Base-by-base conservation (phyloP, 2,113 vertebrate genomes). In the Hypanus sabinus region DNA sequence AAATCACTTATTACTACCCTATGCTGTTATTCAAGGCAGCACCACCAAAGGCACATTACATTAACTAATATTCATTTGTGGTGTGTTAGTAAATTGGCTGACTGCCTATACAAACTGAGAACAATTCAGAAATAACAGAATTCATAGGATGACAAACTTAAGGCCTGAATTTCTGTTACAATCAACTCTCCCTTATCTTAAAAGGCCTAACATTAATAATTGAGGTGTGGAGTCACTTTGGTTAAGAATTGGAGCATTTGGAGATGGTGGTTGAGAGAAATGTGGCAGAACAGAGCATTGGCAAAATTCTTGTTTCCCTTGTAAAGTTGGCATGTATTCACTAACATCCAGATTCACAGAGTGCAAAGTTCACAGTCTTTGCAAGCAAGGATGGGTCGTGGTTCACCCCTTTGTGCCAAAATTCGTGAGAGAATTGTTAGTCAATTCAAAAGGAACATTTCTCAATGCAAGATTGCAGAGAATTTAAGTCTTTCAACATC, bases 91-190 rank as follows among this genome's bases (percentile, higher is more conserved):
- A 85, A 85, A 85, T 30, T 85, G 55, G 55, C 46, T 73, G 12
- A 27, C 57, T 62, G 4, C 30, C 4, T 5, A 62, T 24, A 11
- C 14, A 87, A n/a, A 62, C 60, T 16, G 22, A 60, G 55, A 1
- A 87, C 57, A 87, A 27, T 87, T 62, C 83, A 87, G 83, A 30
- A 87, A 87, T 27, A 85, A 60, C 24, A 85, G 81, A 85, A 85
- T 60, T 46, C 22, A 83, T 60, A 87, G 55, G 46, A 5, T 87
- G 46, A 87, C 46, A 87, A 57, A 60, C 0, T 60, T 27, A 60
- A 30, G 20, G 5, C 36, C 27, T 88, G 83, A 11, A 88, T 88
- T 62, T 6, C 83, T 24, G 24, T 62, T 60, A 5, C 27, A 88
- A 88, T 12, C 60, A 24, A n/a, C 9, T 62, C 57, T 27, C 55